phyloP scores from a whole-genome alignment of 2,888 invertebrate genomes.

The Sminthurides aquaticus region DNA sequence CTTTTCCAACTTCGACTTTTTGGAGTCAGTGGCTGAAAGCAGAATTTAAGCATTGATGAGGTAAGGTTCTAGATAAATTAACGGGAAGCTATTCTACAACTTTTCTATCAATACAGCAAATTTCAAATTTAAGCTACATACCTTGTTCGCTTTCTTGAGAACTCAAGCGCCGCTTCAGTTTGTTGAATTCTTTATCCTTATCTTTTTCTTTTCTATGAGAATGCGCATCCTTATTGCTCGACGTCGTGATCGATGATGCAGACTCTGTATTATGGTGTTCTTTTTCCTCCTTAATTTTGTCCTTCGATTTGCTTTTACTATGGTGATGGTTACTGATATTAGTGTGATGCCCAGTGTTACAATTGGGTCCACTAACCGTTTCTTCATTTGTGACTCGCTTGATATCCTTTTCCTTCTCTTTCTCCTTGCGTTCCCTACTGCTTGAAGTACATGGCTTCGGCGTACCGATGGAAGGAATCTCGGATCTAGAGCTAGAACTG shows the following conservation, averaged over 20 bases:
- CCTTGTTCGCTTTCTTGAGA: slow-evolving; percentile 32
- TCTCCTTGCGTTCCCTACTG: slow-evolving; percentile 47
- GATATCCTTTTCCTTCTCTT: slow-evolving; percentile 49
- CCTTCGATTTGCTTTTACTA: slow-evolving; percentile 31
- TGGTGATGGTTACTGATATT: slow-evolving; percentile 32
- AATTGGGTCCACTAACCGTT: slow-evolving; percentile 24
- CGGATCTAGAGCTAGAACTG: slow-evolving; percentile 23
- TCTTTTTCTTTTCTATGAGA: slow-evolving; percentile 23
- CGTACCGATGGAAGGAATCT: slow-evolving; percentile 26
- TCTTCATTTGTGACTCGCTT: slow-evolving; percentile 45
- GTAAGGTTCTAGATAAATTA: too few species aligned
- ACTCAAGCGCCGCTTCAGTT: slow-evolving; percentile 37
- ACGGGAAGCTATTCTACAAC: too few species aligned
- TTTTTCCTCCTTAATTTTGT: slow-evolving; percentile 37
- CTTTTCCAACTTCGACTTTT: background rate
- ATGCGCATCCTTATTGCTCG: slow-evolving; percentile 34
- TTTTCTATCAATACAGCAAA: too few species aligned
- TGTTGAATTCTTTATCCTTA: slow-evolving; percentile 33
- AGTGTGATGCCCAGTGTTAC: slow-evolving; percentile 43
- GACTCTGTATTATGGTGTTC: slow-evolving; percentile 26
- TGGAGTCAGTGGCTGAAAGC: too few species aligned
- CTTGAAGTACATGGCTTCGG: slow-evolving; percentile 44
- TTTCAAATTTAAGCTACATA: too few species aligned
- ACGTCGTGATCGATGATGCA: slow-evolving; percentile 18
- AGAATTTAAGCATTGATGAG: too few species aligned